phyloP scores from a whole-genome alignment of 2,888 invertebrate genomes.

The Stenurella melanura region DNA sequence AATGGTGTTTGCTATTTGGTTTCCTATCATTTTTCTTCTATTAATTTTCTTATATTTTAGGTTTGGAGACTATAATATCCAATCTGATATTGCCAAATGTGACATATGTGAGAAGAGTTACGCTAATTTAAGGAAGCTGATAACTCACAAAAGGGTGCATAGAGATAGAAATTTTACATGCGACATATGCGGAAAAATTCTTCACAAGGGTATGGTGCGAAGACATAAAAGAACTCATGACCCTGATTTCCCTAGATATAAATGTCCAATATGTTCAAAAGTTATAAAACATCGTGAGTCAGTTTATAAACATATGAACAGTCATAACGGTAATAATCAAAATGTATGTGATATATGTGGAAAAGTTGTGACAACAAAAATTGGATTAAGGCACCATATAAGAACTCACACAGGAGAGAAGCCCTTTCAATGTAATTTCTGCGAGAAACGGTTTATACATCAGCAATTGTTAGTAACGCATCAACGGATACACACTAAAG shows the following conservation, averaged over 20 bases:
- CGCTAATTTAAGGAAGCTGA: background rate
- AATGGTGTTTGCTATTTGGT: too few relatives aligned
- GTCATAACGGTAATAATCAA: constrained; percentile 16
- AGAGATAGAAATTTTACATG: background rate
- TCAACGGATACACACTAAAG: too few relatives aligned
- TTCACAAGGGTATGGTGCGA: background rate
- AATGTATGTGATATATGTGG: constrained; percentile 60
- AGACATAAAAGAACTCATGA: constrained; percentile 45
- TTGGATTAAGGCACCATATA: too few relatives aligned
- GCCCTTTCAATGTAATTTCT: too few relatives aligned
- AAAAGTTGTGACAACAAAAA: too few relatives aligned
- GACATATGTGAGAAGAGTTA: constrained; percentile 9
- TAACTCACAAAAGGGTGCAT: background rate
- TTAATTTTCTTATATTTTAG: background rate
- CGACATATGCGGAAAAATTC: background rate
- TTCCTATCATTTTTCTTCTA: too few relatives aligned
- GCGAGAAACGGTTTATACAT: too few relatives aligned
- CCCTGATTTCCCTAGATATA: constrained; percentile 46
- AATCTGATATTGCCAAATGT: background rate
- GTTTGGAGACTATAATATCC: background rate
- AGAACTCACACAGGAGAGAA: too few relatives aligned
- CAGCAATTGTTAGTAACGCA: background rate
- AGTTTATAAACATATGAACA: constrained; percentile 10
- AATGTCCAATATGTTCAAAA: constrained; percentile 29
- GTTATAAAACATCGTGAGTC: background rate